phyloP scores from a whole-genome alignment of 2,797 vertebrate species.

The Catamblyrhynchus diadema region DNA sequence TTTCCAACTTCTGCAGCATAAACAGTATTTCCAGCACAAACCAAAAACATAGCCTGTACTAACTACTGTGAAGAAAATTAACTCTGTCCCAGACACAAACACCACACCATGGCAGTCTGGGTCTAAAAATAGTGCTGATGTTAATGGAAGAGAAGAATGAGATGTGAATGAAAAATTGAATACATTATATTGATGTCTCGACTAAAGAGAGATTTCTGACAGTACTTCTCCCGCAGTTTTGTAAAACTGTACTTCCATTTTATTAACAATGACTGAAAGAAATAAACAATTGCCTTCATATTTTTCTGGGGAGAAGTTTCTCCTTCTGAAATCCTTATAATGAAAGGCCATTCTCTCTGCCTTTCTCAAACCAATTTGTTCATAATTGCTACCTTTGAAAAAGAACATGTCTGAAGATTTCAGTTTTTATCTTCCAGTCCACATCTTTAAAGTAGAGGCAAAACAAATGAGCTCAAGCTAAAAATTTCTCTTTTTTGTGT shows the following conservation, averaged over 20 bases:
- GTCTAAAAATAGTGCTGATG: not conserved
- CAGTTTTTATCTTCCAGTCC: not conserved
- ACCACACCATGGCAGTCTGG: not conserved
- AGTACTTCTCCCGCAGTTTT: not conserved
- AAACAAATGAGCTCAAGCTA: not conserved
- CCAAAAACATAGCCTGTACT: not conserved
- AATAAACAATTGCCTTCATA: not conserved
- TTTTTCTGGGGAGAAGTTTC: not conserved
- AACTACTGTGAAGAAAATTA: not conserved
- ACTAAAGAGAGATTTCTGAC: not conserved
- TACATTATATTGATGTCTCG: not conserved
- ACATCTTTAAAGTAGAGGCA: not conserved
- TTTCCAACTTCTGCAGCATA: not conserved
- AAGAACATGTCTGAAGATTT: not conserved
- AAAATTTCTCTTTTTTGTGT: not conserved
- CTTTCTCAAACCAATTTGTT: not conserved
- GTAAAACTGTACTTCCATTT: not conserved
- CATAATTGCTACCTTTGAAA: not conserved
- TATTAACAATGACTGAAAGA: not conserved
- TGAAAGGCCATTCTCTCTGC: not conserved
- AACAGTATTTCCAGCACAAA: not conserved
- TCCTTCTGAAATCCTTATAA: constrained; percentile 2
- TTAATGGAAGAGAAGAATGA: not conserved
- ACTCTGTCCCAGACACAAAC: not conserved
- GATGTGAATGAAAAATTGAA: not conserved